A percentile compares a stretch with the other conserved stretches of the same genome.
Evolutionary conservation across 2,113 vertebrate species (phyloP).

Genomic region (Zeus faber): DNA sequence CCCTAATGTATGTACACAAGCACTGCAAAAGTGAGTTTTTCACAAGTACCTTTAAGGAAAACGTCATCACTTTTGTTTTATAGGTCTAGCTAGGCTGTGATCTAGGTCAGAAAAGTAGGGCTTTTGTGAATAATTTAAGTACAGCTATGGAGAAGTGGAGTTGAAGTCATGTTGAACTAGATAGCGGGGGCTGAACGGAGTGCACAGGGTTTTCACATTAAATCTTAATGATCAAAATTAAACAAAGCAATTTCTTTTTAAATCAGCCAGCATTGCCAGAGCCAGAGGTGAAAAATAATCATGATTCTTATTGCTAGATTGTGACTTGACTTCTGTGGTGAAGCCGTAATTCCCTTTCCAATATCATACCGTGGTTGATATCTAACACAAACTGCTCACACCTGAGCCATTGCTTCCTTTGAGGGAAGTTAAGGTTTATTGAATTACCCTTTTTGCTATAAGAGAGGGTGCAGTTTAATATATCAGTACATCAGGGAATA

Average conservation of each 20-base stretch:
- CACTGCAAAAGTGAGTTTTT: too few species aligned
- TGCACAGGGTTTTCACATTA: slow-evolving; percentile 12
- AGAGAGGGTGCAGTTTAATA: too few species aligned
- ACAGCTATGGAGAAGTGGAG: slow-evolving; percentile 44
- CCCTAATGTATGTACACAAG: not conserved
- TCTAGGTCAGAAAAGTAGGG: slow-evolving; percentile 72
- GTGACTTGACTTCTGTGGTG: too few species aligned
- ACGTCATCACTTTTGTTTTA: slow-evolving; percentile 19
- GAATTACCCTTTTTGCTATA: too few species aligned
- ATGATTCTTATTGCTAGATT: too few species aligned
- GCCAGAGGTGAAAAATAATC: too few species aligned
- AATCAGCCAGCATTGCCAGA: slow-evolving; percentile 5
- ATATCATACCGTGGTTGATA: too few species aligned
- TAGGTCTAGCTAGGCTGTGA: slow-evolving; percentile 43
- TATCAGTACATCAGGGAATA: too few species aligned
- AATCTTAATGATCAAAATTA: slow-evolving; percentile 22
- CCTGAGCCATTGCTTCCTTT: too few species aligned
- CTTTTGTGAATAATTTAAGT: slow-evolving; percentile 72
- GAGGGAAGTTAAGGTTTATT: too few species aligned
- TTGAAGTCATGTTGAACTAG: slow-evolving; percentile 32
- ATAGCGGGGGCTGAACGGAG: slow-evolving; percentile 18
- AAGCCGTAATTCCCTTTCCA: too few species aligned
- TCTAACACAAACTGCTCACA: too few species aligned
- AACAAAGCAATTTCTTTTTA: not conserved
- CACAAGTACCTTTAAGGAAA: slow-evolving; percentile 21